These are phyloP conservation scores for Loriculus beryllinus DNA, from an alignment of 2,797 vertebrate species.

Conservation along the genomic window DNA sequence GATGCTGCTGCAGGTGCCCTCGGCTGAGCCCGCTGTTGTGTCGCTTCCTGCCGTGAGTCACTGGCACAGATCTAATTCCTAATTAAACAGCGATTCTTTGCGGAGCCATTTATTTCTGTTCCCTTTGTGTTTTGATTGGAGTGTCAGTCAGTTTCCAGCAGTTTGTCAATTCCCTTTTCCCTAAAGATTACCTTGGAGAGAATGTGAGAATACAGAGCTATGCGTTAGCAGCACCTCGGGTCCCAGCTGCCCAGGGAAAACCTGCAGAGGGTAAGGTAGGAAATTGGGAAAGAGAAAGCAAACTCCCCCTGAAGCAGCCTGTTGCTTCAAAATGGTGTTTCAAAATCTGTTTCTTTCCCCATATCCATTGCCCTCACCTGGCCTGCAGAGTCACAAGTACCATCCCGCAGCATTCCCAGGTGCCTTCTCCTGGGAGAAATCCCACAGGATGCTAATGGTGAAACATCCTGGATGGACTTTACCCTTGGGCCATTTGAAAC, in stretches of 20 bases:
- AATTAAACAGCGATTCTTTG: conserved; percentile 25
- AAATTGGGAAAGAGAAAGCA: background rate
- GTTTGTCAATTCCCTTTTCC: conserved; percentile 19
- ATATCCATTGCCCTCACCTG: background rate
- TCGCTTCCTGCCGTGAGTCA: conserved; percentile 14
- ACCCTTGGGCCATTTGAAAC: background rate
- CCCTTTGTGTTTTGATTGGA: conserved; percentile 27
- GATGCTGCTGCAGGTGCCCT: conserved; percentile 1
- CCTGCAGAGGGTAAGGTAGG: background rate
- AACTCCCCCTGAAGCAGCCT: background rate
- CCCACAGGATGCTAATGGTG: fast-evolving
- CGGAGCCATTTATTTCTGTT: conserved; percentile 35
- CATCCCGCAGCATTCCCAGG: fast-evolving
- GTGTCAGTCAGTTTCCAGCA: background rate
- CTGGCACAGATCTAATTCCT: conserved; percentile 26
- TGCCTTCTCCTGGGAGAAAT: background rate
- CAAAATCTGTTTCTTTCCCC: background rate
- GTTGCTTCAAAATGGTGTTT: background rate
- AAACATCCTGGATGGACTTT: background rate
- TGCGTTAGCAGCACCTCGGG: background rate
- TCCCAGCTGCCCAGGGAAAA: background rate
- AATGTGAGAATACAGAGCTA: background rate
- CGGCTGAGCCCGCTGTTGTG: background rate
- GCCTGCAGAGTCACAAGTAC: background rate
- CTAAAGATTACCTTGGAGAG: background rate